Percentiles rank a stretch among this genome's conserved stretches.
These are phyloP conservation scores for Myodes glareolus DNA, from an alignment of 2,113 vertebrate genomes.

Conservation along the genomic window DNA sequence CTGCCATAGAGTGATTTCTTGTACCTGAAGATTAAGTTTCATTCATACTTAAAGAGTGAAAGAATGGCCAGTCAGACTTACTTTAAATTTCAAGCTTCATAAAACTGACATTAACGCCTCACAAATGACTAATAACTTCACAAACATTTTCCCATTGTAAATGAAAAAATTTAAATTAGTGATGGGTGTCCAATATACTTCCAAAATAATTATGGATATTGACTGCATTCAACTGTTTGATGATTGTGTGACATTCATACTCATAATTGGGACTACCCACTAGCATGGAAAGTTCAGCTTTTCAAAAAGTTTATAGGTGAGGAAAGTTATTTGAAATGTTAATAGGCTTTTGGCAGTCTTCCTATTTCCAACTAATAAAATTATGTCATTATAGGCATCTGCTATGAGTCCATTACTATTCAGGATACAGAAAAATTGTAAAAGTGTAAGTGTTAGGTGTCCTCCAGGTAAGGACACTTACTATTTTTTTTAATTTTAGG, in stretches of 20 bases:
- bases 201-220: slow-evolving; percentile 50
- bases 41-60: slow-evolving; percentile 26
- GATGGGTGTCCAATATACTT: slow-evolving; percentile 39
- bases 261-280: slow-evolving; percentile 19
- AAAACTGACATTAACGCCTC: slow-evolving; percentile 58
- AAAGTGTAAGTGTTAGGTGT: slow-evolving; percentile 37
- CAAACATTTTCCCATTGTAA: slow-evolving; percentile 57
- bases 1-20: neutral
- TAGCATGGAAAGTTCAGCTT: neutral
- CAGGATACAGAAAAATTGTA: slow-evolving; percentile 26
- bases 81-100: slow-evolving; percentile 66
- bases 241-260: neutral
- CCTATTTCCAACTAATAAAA: slow-evolving; percentile 24
- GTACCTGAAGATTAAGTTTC: slow-evolving; percentile 4
- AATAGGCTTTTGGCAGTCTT: slow-evolving; percentile 27
- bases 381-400: neutral
- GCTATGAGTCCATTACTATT: slow-evolving; percentile 8
- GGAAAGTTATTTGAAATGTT: slow-evolving; percentile 46
- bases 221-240: slow-evolving; percentile 46
- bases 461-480: slow-evolving; percentile 55
- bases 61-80: slow-evolving; percentile 41
- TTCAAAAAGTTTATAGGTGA: slow-evolving; percentile 25
- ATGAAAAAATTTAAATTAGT: slow-evolving; percentile 47
- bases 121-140: slow-evolving; percentile 63
- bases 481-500: slow-evolving; percentile 46